A percentile compares a stretch with the other conserved stretches of the same genome.
Conservation (phyloP, 2,888 invertebrate species). For the Limnephilus rhombicus region DNA sequence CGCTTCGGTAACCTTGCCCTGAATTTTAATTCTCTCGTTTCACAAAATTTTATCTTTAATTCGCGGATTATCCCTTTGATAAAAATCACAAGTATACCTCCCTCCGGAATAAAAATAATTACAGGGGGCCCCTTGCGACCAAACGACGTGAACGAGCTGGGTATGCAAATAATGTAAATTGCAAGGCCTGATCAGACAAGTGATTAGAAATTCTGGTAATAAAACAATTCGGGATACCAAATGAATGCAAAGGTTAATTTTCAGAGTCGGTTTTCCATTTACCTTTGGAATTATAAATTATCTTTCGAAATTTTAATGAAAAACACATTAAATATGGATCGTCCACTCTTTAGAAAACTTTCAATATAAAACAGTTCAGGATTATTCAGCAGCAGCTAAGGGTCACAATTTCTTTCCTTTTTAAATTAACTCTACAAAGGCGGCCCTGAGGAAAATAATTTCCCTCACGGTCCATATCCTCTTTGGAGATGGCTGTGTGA, state of each 20-base stretch:
- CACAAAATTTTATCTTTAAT: neutral
- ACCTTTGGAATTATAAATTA: neutral
- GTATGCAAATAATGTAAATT: constrained; percentile 65
- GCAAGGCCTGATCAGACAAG: constrained; percentile 60
- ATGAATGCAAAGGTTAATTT: constrained; percentile 9
- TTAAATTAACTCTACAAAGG: too few species aligned
- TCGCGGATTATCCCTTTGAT: constrained; percentile 28
- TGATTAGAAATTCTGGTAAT: constrained; percentile 59
- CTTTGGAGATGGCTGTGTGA: too few species aligned
- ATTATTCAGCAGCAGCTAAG: too few species aligned
- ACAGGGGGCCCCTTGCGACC: neutral
- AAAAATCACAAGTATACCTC: constrained; percentile 18
- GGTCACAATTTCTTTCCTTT: too few species aligned
- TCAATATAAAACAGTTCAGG: too few species aligned
- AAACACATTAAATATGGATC: too few species aligned
- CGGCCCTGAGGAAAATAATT: too few species aligned
- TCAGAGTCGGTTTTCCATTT: constrained; percentile 9
- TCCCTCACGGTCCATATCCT: too few species aligned
- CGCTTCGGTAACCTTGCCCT: neutral
- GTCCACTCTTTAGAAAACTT: too few species aligned
- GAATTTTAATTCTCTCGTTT: neutral
- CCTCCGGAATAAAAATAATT: neutral
- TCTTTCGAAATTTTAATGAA: neutral
- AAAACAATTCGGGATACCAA: constrained; percentile 46
- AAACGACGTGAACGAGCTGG: constrained; percentile 11